phyloP scores from a whole-genome alignment of 2,888 invertebrate species.

The Megastigmus dorsalis region DNA sequence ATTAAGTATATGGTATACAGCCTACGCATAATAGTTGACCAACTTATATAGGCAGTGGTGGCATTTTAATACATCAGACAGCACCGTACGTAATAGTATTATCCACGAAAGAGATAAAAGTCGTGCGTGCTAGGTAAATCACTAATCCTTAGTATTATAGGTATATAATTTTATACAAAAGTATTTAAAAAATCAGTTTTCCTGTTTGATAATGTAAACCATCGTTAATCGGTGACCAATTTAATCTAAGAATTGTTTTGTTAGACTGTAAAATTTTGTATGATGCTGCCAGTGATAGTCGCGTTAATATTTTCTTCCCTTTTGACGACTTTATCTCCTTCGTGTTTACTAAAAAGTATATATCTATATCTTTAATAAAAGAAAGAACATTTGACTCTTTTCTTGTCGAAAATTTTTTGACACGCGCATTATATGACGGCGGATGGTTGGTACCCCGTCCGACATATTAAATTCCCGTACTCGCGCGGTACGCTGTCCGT shows the following conservation, averaged over 20 bases:
- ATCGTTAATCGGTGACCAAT: neutral
- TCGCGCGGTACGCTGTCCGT: constrained; percentile 69
- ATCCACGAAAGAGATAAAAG: constrained; percentile 35
- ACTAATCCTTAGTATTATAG: too few species aligned
- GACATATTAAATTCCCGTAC: constrained; percentile 55
- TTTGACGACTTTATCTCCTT: constrained; percentile 38
- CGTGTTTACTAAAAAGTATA: constrained; percentile 25
- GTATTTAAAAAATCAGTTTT: neutral
- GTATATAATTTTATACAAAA: too few species aligned
- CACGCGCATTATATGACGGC: constrained; percentile 61
- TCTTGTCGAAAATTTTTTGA: constrained; percentile 48
- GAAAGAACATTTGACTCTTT: constrained; percentile 48
- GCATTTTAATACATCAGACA: constrained; percentile 72
- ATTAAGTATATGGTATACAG: constrained; percentile 49
- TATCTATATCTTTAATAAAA: constrained; percentile 8
- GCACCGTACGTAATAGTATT: constrained; percentile 55
- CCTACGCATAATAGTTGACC: constrained; percentile 60
- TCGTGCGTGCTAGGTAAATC: too few species aligned
- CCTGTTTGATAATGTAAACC: too few species aligned
- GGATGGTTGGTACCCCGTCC: constrained; percentile 64
- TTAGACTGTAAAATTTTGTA: neutral
- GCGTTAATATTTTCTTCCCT: neutral
- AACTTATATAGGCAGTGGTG: constrained; percentile 67
- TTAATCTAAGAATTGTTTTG: neutral
- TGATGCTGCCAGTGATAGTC: neutral